Conservation (phyloP, 2,797 vertebrate genomes). For the Sphenodon punctatus region DNA sequence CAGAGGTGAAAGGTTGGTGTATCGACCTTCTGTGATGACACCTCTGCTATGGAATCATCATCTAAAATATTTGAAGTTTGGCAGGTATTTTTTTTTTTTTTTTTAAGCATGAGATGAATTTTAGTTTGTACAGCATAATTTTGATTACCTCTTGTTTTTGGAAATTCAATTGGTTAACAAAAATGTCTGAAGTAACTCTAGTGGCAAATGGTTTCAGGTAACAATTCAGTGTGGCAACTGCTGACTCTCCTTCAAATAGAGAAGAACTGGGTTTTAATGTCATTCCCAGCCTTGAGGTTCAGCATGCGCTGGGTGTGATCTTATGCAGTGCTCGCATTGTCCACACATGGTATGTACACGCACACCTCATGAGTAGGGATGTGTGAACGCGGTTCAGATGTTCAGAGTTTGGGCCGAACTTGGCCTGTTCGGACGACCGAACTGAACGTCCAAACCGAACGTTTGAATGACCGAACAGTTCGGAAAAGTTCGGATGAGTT, state of each 20-base stretch:
- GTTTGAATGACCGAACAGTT: no score
- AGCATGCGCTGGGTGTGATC: no score
- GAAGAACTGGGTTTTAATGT: not conserved
- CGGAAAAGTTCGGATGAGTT: no score
- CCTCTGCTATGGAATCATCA: constrained; percentile 26
- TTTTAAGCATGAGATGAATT: constrained; percentile 28
- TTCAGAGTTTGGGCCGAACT: no score
- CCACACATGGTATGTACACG: no score
- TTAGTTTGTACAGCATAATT: constrained; percentile 15
- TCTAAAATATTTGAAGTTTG: constrained; percentile 11
- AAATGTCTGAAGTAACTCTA: not conserved
- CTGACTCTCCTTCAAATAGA: not conserved
- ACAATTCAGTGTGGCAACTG: not conserved
- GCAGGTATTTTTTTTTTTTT: constrained; percentile 7
- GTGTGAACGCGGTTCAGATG: no score
- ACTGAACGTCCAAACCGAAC: no score
- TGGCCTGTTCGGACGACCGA: no score
- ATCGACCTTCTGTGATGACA: constrained; percentile 39
- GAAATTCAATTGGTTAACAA: constrained; percentile 21
- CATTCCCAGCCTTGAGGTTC: no score
- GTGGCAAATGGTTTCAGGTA: not conserved
- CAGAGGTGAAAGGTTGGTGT: not conserved
- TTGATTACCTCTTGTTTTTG: constrained; percentile 15
- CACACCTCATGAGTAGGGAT: no score
- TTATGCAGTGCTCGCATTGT: no score